Conservation (phyloP, 2,797 vertebrate species). For the Dicrostonyx torquatus region DNA sequence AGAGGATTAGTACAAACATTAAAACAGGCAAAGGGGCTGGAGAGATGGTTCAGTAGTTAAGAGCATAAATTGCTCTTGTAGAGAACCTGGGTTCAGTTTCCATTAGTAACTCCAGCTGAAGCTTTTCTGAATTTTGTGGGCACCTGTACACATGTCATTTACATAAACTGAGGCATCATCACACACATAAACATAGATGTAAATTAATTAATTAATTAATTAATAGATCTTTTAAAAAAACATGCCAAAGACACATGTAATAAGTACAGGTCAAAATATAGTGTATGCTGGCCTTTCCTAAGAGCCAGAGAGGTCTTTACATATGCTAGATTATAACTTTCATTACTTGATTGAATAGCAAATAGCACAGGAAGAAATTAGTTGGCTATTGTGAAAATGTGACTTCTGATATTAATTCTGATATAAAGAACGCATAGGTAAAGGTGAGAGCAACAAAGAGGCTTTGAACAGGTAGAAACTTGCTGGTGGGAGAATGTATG, state of each 20-base stretch:
- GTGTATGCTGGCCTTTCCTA: background rate
- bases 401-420: background rate
- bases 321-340: background rate
- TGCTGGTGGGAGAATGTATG: background rate
- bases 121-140: background rate
- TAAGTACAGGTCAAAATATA: background rate
- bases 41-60: background rate
- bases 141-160: background rate
- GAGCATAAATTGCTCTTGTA: background rate
- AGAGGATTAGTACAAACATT: background rate
- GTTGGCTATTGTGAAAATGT: background rate
- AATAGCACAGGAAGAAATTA: constrained; percentile 10
- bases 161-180: background rate
- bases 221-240: background rate
- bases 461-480: background rate
- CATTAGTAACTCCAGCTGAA: background rate
- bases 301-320: background rate
- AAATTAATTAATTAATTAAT: background rate
- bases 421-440: background rate
- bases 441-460: background rate
- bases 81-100: background rate
- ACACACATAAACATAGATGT: background rate
- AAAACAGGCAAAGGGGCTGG: background rate
- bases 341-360: background rate
- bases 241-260: background rate